phyloP scores from a whole-genome alignment of 2,113 vertebrate species.

The Siphamia tubifer region DNA sequence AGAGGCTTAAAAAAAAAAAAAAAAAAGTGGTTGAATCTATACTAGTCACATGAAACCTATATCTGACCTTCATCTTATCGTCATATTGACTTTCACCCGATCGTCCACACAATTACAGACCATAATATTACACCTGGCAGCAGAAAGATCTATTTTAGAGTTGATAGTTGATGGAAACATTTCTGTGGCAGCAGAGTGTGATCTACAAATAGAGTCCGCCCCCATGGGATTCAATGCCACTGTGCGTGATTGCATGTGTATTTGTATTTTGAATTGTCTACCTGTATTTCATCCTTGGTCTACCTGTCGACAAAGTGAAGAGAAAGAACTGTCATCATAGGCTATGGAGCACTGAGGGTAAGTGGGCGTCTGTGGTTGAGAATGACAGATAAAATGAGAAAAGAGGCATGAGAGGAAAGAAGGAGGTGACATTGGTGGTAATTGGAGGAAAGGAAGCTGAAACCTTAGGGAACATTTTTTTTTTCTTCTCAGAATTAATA shows the following conservation, averaged over 20 bases:
- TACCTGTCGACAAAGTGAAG: constrained; percentile 15
- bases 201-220: constrained; percentile 46
- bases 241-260: constrained; percentile 11
- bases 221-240: constrained; percentile 1
- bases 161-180: constrained; percentile 8
- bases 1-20: constrained; percentile 4
- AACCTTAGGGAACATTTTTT: constrained; percentile 35
- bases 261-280: constrained; percentile 14
- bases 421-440: constrained; percentile 65
- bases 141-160: neutral
- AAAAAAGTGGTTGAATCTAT: neutral
- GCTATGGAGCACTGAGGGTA: neutral
- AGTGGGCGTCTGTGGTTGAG: neutral
- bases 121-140: neutral
- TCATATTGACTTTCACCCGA: neutral
- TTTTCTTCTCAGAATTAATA: constrained; percentile 10
- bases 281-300: constrained; percentile 8
- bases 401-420: constrained; percentile 3
- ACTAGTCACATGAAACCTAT: neutral
- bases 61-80: neutral
- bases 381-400: constrained; percentile 21
- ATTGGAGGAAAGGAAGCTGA: constrained; percentile 57
- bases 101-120: constrained; percentile 11
- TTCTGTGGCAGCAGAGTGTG: constrained; percentile 15
- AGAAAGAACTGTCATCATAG: neutral